Conservation (phyloP, 1,140 invertebrate species). For the Drosophila tropicalis region DNA sequence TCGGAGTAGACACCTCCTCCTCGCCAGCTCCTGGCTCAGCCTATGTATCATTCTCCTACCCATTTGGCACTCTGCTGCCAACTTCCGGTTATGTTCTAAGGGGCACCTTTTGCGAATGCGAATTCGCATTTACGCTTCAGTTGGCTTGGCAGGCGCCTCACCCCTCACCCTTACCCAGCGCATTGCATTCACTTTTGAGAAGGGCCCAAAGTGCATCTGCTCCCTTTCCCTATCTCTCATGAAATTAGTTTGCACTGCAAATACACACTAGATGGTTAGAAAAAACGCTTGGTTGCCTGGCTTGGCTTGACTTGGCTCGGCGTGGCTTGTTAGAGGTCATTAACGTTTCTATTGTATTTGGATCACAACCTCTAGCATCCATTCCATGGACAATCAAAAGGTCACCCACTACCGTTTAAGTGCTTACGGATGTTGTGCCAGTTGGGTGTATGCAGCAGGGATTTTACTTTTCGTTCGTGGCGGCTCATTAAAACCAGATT, state of each 20-base stretch:
- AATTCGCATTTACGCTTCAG: slow-evolving; percentile 69
- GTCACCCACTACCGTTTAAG: slow-evolving; percentile 57
- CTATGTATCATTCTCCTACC: too few species aligned
- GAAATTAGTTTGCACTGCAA: slow-evolving; percentile 66
- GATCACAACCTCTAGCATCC: slow-evolving; percentile 14
- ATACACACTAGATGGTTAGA: slow-evolving; percentile 19
- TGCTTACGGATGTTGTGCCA: slow-evolving; percentile 51
- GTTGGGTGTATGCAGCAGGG: slow-evolving; percentile 20
- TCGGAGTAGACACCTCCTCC: slow-evolving; percentile 46
- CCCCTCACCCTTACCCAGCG: neutral
- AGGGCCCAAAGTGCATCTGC: slow-evolving; percentile 47
- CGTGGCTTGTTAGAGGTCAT: slow-evolving; percentile 80
- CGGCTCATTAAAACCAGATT: slow-evolving; percentile 71
- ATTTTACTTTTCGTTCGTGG: slow-evolving; percentile 7
- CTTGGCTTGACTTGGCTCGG: slow-evolving; percentile 68
- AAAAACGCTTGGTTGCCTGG: slow-evolving; percentile 74
- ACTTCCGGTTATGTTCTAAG: slow-evolving; percentile 75
- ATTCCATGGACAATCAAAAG: slow-evolving; percentile 54
- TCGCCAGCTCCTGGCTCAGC: neutral
- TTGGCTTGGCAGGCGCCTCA: slow-evolving; percentile 33
- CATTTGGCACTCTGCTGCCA: slow-evolving; percentile 56
- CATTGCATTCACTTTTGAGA: neutral
- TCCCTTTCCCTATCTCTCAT: slow-evolving; percentile 3
- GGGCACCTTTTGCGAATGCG: slow-evolving; percentile 47
- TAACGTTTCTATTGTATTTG: slow-evolving; percentile 71